Evolutionary conservation across 2,888 invertebrate species (phyloP).

Genomic region (Stratiomys singularior): DNA sequence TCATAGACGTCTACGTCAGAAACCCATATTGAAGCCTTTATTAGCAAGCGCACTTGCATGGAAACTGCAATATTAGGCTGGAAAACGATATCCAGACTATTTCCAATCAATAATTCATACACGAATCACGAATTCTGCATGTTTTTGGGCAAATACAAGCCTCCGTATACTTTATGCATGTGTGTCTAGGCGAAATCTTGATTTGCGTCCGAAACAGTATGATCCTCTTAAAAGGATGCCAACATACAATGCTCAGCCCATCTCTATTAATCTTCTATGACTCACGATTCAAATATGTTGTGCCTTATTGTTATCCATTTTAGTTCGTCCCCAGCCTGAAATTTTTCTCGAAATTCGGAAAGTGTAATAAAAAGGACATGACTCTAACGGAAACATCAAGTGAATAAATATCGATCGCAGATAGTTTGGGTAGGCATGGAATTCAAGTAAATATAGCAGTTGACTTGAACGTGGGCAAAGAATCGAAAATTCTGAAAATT

Average conservation of each 20-base stretch:
- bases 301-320: neutral
- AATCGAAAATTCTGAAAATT: too few species aligned
- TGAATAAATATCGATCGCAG: neutral
- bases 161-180: neutral
- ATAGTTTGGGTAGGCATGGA: too few species aligned
- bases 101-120: constrained; percentile 26
- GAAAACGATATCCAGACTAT: neutral
- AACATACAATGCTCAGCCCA: too few species aligned
- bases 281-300: too few species aligned
- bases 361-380: neutral
- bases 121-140: neutral
- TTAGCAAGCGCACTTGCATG: neutral
- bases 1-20: too few species aligned
- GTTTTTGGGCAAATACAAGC: neutral
- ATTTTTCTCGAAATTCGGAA: neutral
- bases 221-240: constrained; percentile 18
- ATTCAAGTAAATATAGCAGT: too few species aligned
- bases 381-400: neutral
- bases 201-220: constrained; percentile 18
- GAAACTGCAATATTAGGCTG: neutral
- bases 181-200: neutral
- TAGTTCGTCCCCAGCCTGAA: neutral
- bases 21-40: too few species aligned
- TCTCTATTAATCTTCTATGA: too few species aligned
- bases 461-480: too few species aligned